phyloP scores from a whole-genome alignment of 2,797 vertebrate species.

The Scarus forsteni region DNA sequence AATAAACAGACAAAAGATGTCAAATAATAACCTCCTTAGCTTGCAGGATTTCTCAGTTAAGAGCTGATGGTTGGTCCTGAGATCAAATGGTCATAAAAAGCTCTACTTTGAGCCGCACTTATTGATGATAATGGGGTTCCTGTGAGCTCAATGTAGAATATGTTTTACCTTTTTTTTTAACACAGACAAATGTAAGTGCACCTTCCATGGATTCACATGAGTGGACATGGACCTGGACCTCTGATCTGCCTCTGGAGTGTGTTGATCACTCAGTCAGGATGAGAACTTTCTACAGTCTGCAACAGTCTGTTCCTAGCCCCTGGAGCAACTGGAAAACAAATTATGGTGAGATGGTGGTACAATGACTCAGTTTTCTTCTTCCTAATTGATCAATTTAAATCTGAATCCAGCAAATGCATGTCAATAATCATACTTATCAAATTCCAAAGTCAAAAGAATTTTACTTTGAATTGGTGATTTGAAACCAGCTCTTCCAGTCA shows the following conservation, averaged over 20 bases:
- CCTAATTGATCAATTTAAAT: neutral
- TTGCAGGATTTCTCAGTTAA: too few species aligned
- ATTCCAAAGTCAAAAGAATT: too few species aligned
- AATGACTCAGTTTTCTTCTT: neutral
- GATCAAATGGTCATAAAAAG: too few species aligned
- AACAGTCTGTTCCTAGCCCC: conserved; percentile 30
- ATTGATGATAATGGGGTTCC: neutral
- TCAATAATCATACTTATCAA: too few species aligned
- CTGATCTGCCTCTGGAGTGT: conserved; percentile 76
- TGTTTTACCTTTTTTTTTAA: conserved; percentile 3
- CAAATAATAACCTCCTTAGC: too few species aligned
- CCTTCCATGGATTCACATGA: neutral
- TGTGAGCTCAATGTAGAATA: neutral
- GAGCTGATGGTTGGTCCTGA: too few species aligned
- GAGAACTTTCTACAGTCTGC: conserved; percentile 46
- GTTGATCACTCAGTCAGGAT: conserved; percentile 76
- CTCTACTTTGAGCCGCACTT: neutral
- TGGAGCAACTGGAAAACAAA: conserved; percentile 76
- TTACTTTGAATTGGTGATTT: too few species aligned
- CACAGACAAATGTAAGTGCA: conserved; percentile 63
- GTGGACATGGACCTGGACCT: conserved; percentile 68
- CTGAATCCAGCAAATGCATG: too few species aligned
- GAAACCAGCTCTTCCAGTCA: too few species aligned
- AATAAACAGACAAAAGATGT: too few species aligned
- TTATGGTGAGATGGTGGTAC: conserved; percentile 44